phyloP scores from a whole-genome alignment of 2,113 vertebrate species.

The Sterna hirundo region DNA sequence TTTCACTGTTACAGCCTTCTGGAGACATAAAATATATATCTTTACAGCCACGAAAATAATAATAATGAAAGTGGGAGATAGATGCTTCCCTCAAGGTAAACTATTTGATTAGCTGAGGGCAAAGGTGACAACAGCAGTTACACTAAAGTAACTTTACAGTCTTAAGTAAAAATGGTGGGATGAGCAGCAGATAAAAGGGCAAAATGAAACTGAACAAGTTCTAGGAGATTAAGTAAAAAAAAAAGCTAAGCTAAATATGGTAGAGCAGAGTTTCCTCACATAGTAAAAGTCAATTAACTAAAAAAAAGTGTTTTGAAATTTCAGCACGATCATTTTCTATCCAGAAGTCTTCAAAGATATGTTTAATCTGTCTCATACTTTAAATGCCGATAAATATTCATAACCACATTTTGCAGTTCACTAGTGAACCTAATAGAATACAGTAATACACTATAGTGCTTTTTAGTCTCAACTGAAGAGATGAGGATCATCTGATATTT shows the following conservation, averaged over 20 bases:
- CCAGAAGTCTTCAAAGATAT: background rate
- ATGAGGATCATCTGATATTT: background rate
- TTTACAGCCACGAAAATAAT: conserved; percentile 91
- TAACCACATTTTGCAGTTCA: background rate
- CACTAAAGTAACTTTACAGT: conserved; percentile 80
- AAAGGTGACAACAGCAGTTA: conserved; percentile 88
- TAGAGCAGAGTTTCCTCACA: background rate
- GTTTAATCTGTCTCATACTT: background rate
- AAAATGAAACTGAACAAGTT: conserved; percentile 58
- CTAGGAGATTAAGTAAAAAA: background rate
- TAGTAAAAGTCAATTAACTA: background rate
- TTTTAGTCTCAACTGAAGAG: background rate
- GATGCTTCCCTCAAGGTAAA: conserved; percentile 97
- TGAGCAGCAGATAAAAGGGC: conserved; percentile 67
- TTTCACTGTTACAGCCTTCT: conserved; percentile 92
- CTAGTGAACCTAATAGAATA: background rate
- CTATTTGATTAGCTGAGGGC: conserved; percentile 96
- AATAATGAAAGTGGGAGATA: conserved; percentile 91
- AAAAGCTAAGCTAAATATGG: background rate
- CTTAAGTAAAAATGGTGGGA: conserved; percentile 82
- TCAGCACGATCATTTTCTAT: background rate
- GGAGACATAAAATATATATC: conserved; percentile 93
- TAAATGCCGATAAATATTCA: background rate
- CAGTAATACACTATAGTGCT: background rate
- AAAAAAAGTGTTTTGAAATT: background rate